Conservation (phyloP, 1,140 invertebrate genomes). For the Lethocerus indicus region DNA sequence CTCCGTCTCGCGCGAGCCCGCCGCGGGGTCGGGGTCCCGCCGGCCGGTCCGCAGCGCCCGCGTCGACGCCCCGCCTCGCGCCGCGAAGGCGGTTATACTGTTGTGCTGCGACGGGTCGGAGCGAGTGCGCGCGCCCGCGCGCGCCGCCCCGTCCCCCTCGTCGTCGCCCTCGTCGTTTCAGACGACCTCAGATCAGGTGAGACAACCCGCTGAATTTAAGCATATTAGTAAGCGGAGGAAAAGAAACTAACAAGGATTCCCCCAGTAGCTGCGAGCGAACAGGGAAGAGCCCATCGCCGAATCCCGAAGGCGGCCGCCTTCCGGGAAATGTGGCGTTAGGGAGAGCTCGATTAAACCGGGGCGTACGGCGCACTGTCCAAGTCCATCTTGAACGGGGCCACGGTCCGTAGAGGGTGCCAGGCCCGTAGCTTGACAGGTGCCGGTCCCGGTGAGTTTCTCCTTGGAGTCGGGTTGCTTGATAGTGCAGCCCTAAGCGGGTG, state of each 20-base stretch:
- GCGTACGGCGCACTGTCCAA: conserved; percentile 35
- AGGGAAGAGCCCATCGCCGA: conserved; percentile 52
- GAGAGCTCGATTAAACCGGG: conserved; percentile 29
- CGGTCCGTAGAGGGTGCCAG: conserved; percentile 51
- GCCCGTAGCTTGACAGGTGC: conserved; percentile 36
- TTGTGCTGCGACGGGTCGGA: neutral
- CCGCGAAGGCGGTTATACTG: conserved; percentile 13
- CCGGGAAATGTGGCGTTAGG: conserved; percentile 49
- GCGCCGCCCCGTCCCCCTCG: too few species aligned
- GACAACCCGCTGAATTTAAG: conserved; percentile 70
- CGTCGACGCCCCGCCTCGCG: neutral
- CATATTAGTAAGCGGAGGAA: conserved; percentile 84
- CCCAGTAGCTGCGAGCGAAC: conserved; percentile 75
- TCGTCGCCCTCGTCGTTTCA: neutral
- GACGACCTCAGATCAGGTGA: conserved; percentile 46
- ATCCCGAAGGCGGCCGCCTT: conserved; percentile 24
- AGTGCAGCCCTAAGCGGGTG: conserved; percentile 68
- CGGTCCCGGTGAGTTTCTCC: conserved; percentile 35
- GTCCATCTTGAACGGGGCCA: conserved; percentile 50
- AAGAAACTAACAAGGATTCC: conserved; percentile 82
- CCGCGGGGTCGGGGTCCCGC: neutral
- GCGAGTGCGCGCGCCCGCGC: neutral
- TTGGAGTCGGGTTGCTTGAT: conserved; percentile 69
- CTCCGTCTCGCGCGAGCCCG: neutral
- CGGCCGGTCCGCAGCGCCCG: neutral